Evolutionary conservation across 2,797 vertebrate species (phyloP), one percentile per base, ranked within the genome.

Genomic region (Acanthurus lineatus): DNA sequence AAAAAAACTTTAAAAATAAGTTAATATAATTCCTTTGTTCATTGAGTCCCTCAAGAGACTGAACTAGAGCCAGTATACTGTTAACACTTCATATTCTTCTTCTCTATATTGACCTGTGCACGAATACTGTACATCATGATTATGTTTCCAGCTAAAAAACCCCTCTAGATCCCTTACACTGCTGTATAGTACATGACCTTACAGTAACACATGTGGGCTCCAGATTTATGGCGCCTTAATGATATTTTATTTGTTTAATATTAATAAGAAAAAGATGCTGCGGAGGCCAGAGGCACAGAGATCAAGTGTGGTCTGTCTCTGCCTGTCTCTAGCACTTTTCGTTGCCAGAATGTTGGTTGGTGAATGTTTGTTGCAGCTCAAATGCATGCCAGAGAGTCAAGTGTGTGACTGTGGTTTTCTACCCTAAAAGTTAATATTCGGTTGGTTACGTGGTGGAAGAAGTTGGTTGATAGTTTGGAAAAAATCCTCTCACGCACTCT

Each of bases 191-290:
- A 16, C 38, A 59, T 11, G 11, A 54, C 11, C 44, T 64, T 61
- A 63, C 22, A 61, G 20, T 35, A 20, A 64, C 38, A 48, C 40
- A 1, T 35, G 8, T 80, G 60, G 25, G 45, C 47, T 73, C 6
- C 67, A 70, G 58, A 71, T 62, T 64, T 7, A 42, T 54, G 12
- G 28, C 2, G 19, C 53, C 59, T 48, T 12, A 28, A 15, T 71
- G 45, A 56, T 74, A 73, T 25, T 25, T 25, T 25, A 25, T 73
- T 4, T 69, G 16, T 72, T 69, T 51, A 52, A 63, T 69, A 68
- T 65, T 40, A 82, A 86, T 38, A 2, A 77, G 61, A 74, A 64
- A 73, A 89, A 84, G 74, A 84, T 77, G 79, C 17, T 51, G 17
- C 22, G 54, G 38, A 57, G 28, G 32, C 38, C 8, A 20, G 32